Base-by-base conservation (phyloP, 2,797 vertebrate genomes). In the Anguilla pacifica region DNA sequence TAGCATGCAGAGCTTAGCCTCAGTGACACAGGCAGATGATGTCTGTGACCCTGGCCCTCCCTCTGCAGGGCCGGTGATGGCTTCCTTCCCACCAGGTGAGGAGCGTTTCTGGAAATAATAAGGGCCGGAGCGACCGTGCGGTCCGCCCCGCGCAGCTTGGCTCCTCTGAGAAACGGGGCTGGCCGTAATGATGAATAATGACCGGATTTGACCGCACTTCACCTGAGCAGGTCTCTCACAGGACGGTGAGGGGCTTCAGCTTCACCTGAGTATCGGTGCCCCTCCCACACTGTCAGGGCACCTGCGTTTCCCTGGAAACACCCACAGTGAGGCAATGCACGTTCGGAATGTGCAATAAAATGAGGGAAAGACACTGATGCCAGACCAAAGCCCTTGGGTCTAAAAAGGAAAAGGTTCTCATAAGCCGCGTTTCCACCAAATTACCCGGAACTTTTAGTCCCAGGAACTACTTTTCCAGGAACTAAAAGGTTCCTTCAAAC, bases 161-260 rank as follows among this genome's bases (percentile, higher is more conserved):
- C 67, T 64, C 86, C 59, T 64, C 70, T 7, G 85, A 86, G 89
- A 86, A 70, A 55, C 84, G 81, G 83, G 82, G 82, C 53, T 35
- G 67, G 67, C 86, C 57, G 84, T 86, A 87, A 89, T 88, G 85
- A 90, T 88, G 85, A 91, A 85, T 88, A 90, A 90, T 89, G 87
- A 90, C 59, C 59, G 43, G 83, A 31, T 39, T 53, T 83, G 89
- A 86, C 88, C 72, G 25, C 6, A n/a, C 46, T 86, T 89, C 90
- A 91, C 86, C 90, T 90, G 87, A 35, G 39, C 82, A 85, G 77
- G 53, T 31, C n/a, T 46, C 57, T 79, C 49, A 25, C 53, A 19
- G 57, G 46, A 61, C 83, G 81, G 10, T 64, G 39, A 53, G n/a
- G 39, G 84, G 84, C 83, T 85, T 81, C 39, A 35, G 77, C 55